Evolutionary conservation across 2,113 vertebrate genomes (phyloP).

Genomic region (Syrmaticus mikado): DNA sequence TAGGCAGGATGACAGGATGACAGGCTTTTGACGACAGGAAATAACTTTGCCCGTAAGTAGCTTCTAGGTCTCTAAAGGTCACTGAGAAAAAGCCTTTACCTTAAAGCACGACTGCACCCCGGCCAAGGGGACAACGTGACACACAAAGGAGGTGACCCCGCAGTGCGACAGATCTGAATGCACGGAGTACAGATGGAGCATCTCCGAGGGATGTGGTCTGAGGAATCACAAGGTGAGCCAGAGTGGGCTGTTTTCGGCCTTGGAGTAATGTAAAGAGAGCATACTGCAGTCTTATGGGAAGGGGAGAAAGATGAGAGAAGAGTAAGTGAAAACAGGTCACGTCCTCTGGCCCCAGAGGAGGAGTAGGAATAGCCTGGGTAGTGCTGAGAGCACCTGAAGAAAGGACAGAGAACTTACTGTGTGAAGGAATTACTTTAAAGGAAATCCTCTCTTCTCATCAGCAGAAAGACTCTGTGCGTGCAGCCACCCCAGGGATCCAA

Average conservation of each 20-base stretch:
- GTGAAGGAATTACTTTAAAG: background rate
- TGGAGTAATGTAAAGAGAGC: background rate
- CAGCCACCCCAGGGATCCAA: background rate
- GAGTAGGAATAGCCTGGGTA: background rate
- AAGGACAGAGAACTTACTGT: background rate
- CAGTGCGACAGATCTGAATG: background rate
- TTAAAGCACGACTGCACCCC: background rate
- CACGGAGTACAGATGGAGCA: background rate
- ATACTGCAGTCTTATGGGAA: background rate
- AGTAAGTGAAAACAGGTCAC: background rate
- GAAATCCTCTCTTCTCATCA: background rate
- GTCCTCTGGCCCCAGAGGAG: background rate
- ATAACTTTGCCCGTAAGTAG: background rate
- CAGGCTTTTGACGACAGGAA: background rate
- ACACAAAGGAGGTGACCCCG: rapidly evolving
- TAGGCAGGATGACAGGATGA: background rate
- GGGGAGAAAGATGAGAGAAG: background rate
- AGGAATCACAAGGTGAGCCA: constrained; percentile 11
- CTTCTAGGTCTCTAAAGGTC: background rate
- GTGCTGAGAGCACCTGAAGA: background rate
- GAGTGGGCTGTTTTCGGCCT: background rate
- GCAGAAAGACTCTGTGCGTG: background rate
- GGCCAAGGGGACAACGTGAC: rapidly evolving
- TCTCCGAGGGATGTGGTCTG: background rate
- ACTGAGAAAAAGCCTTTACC: background rate